Base-by-base conservation (phyloP, 2,888 invertebrate genomes). In the Argyresthia albistria region DNA sequence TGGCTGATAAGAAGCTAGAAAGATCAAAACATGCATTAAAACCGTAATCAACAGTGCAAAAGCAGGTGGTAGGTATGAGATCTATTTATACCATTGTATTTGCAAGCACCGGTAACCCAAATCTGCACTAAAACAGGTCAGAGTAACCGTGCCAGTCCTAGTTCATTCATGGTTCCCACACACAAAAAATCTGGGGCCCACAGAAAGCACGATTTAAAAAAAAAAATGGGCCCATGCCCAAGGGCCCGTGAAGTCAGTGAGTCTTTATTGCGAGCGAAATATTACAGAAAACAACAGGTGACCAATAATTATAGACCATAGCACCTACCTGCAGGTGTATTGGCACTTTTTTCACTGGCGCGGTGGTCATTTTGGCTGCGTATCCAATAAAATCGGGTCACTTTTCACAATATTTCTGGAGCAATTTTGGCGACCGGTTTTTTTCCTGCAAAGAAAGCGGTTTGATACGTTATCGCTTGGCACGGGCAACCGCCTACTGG, bases 281-380 rank as follows among this genome's bases (percentile, higher is more conserved):
- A 54, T 43, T 45, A 56, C 39, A 56, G 53, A 67, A 70, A 76
- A 75, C 76, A 80, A 80, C 80, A 80, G 76, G 75, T 80, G 71
- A 54, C 36, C 25, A 11, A 10, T n/a, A 35, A 35, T 12, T 15
- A 16, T 10, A 10, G 14, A 25, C 57, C 51, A 50, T 52, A 59
- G 59, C 59, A 56, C 46, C 88, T 83, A 97, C 94, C 93, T 96
- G 95, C 71, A 96, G 89, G 86, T 97, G 97, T 75, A 97, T 96
- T 55, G 97, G 97, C 57, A 97, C 96, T 88, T 97, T 97, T 86
- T 97, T 97, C 62, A 97, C 96, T 60, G 96, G 96, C 61, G 95
- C 95, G 74, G 95, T 94, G 74, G 70, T 65, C 92, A 93, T 93
- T 76, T 80, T 86, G 61, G 69, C 68, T 53, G 14, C 4, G 7